Evolutionary conservation across 2,113 vertebrate species (phyloP).

Genomic region (Acrocephalus arundinaceus): DNA sequence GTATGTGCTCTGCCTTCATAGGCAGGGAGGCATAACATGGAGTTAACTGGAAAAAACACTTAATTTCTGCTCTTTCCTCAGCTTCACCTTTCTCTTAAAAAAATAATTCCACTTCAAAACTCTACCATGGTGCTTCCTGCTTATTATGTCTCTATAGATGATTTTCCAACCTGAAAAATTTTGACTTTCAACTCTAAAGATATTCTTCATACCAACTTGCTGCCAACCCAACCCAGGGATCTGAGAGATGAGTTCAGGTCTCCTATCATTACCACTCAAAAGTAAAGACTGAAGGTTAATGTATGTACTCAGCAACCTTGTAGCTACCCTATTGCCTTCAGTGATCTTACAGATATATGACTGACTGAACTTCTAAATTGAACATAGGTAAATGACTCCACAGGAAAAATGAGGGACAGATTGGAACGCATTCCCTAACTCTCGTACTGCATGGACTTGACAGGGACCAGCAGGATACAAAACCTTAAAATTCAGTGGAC

Average conservation of each 20-base stretch:
- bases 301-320: not conserved
- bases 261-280: not conserved
- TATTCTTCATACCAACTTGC: not conserved
- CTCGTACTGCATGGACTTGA: fast-evolving
- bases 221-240: not conserved
- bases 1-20: not conserved
- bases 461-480: not conserved
- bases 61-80: not conserved
- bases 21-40: not conserved
- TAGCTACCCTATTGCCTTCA: not conserved
- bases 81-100: not conserved
- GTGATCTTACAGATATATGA: not conserved
- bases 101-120: not conserved
- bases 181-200: not conserved
- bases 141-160: not conserved
- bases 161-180: not conserved
- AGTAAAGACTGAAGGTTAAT: not conserved
- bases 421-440: not conserved
- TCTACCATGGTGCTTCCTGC: not conserved
- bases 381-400: not conserved
- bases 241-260: not conserved
- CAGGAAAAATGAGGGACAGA: not conserved
- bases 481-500: not conserved
- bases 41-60: not conserved
- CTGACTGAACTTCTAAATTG: not conserved